Evolutionary conservation across 2,113 vertebrate genomes (phyloP).

Genomic region (Progne subis): DNA sequence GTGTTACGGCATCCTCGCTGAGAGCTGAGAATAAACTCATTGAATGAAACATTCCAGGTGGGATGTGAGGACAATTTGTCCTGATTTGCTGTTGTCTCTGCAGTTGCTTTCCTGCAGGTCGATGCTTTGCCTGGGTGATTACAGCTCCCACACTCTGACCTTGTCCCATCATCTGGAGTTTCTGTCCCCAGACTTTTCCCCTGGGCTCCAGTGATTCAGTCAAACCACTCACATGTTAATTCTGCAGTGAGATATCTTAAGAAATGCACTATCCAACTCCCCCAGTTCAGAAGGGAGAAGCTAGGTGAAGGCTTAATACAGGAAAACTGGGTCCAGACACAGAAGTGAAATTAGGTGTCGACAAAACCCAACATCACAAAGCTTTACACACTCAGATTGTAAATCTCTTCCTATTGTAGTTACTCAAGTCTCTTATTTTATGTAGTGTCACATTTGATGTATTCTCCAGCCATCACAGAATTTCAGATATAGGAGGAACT

Average conservation of each 20-base stretch:
- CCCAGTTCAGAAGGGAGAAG: not conserved
- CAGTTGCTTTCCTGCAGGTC: not conserved
- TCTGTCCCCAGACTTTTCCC: not conserved
- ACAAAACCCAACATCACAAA: not conserved
- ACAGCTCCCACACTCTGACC: not conserved
- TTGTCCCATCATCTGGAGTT: not conserved
- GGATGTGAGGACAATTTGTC: not conserved
- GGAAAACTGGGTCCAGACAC: not conserved
- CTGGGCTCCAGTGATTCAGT: not conserved
- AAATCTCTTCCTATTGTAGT: not conserved
- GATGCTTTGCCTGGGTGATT: not conserved
- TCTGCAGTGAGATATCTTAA: not conserved
- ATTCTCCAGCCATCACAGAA: not conserved
- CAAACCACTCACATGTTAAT: not conserved
- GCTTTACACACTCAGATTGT: not conserved
- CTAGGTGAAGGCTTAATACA: not conserved
- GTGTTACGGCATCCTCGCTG: not conserved
- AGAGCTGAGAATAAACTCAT: not conserved
- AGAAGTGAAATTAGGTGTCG: conserved; percentile 10
- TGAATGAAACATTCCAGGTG: not conserved
- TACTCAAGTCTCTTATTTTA: conserved; percentile 25
- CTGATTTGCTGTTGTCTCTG: not conserved
- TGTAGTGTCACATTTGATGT: conserved; percentile 12
- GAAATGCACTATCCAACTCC: not conserved
- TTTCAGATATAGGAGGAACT: not conserved